These are phyloP conservation scores for Mesocentrotus franciscanus DNA, from an alignment of 53 echinoderm and acorn worm genomes.

Conservation along the genomic window DNA sequence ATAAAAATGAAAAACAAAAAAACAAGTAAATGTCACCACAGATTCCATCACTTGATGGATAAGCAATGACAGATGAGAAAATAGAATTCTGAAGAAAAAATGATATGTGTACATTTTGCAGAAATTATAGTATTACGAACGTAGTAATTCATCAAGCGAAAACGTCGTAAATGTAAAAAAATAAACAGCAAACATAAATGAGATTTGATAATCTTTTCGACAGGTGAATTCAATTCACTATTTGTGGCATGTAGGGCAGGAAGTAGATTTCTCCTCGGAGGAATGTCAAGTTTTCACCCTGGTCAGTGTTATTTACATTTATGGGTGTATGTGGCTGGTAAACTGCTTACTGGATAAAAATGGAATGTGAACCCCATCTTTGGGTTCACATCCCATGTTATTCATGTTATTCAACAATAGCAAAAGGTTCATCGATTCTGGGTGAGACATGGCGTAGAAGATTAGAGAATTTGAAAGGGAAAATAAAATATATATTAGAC, in stretches of 20 bases:
- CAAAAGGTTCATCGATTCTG: background rate
- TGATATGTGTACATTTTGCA: background rate
- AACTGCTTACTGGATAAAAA: background rate
- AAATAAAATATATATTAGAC: background rate
- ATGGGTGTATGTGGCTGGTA: background rate
- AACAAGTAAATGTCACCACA: background rate
- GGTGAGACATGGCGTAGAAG: background rate
- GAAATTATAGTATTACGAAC: background rate
- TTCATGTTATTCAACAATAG: background rate
- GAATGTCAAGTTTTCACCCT: background rate
- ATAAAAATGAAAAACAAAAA: background rate
- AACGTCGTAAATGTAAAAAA: slow-evolving; percentile 23
- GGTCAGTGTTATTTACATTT: background rate
- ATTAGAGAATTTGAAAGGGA: background rate
- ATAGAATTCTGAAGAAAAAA: background rate
- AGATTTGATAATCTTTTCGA: background rate
- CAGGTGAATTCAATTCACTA: slow-evolving; percentile 19
- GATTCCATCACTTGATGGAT: slow-evolving; percentile 25
- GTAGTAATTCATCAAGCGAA: slow-evolving; percentile 7
- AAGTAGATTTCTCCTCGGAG: background rate
- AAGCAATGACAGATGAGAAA: background rate
- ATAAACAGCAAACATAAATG: background rate
- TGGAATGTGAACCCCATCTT: background rate
- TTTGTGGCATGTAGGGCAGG: background rate
- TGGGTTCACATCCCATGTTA: background rate